phyloP scores from a whole-genome alignment of 2,888 invertebrate species.

The Trissoscelio sp. region DNA sequence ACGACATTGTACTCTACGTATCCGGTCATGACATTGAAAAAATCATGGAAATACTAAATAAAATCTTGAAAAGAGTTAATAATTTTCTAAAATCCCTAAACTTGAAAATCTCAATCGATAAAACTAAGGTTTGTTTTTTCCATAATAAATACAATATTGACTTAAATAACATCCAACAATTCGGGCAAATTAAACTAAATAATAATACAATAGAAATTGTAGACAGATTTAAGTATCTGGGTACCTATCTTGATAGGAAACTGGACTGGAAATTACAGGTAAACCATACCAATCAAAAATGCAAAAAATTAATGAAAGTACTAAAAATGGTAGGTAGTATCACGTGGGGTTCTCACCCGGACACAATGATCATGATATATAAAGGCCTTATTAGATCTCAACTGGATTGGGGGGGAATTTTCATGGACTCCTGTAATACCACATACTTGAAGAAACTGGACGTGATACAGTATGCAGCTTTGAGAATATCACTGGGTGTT shows the following conservation, averaged over 20 bases:
- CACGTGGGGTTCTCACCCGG: neutral
- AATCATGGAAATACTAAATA: neutral
- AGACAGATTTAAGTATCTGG: neutral
- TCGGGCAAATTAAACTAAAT: neutral
- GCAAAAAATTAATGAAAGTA: neutral
- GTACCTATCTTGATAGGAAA: neutral
- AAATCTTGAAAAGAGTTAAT: neutral
- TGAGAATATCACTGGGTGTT: neutral
- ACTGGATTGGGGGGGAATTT: constrained; percentile 8
- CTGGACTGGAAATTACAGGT: neutral
- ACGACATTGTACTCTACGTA: neutral
- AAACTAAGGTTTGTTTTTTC: neutral
- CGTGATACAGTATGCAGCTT: neutral
- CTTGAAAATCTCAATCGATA: neutral
- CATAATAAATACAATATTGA: neutral
- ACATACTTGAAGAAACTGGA: neutral
- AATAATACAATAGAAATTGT: neutral
- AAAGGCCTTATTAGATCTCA: neutral
- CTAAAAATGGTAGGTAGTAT: neutral
- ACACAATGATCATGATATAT: neutral
- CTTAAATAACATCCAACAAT: no score
- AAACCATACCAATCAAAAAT: neutral
- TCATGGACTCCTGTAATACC: neutral
- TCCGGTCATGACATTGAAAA: neutral
- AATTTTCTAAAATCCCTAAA: neutral